These are phyloP conservation scores for Ovis aries DNA, from an alignment of 2,113 vertebrate species.

Conservation along the genomic window DNA sequence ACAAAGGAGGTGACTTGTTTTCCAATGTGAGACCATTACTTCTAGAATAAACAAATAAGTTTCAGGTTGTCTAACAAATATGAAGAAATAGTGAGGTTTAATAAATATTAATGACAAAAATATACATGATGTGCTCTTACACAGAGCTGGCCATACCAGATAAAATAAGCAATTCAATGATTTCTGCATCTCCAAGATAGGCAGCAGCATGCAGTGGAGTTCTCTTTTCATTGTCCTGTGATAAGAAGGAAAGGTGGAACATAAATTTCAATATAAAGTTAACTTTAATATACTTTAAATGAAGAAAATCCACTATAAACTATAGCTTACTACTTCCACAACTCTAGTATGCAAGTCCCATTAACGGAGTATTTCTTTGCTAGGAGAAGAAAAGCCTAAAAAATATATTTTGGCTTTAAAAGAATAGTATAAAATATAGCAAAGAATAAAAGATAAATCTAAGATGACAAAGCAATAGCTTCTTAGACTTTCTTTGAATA, in stretches of 20 bases:
- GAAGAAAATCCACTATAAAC: neutral
- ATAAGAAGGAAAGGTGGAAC: constrained; percentile 66
- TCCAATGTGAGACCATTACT: neutral
- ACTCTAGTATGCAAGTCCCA: neutral
- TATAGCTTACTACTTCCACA: neutral
- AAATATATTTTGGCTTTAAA: neutral
- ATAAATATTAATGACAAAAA: constrained; percentile 9
- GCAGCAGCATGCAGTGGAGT: constrained; percentile 98
- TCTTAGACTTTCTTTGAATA: neutral
- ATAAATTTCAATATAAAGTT: constrained; percentile 69
- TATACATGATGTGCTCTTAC: neutral
- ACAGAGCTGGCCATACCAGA: constrained; percentile 88
- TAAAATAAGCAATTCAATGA: constrained; percentile 98
- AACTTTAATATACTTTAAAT: constrained; percentile 49
- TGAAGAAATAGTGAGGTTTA: constrained; percentile 12
- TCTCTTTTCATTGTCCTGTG: constrained; percentile 98
- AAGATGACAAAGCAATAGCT: constrained; percentile 19
- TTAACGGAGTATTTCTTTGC: neutral
- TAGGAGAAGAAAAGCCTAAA: neutral
- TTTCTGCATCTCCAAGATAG: constrained; percentile 98
- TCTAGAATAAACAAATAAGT: constrained; percentile 34
- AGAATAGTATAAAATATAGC: neutral
- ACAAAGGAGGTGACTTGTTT: neutral
- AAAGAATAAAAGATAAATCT: constrained; percentile 18
- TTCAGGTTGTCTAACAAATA: constrained; percentile 57